These are phyloP conservation scores for Zapornia atra DNA, from an alignment of 2,113 vertebrate genomes.

Conservation along the genomic window DNA sequence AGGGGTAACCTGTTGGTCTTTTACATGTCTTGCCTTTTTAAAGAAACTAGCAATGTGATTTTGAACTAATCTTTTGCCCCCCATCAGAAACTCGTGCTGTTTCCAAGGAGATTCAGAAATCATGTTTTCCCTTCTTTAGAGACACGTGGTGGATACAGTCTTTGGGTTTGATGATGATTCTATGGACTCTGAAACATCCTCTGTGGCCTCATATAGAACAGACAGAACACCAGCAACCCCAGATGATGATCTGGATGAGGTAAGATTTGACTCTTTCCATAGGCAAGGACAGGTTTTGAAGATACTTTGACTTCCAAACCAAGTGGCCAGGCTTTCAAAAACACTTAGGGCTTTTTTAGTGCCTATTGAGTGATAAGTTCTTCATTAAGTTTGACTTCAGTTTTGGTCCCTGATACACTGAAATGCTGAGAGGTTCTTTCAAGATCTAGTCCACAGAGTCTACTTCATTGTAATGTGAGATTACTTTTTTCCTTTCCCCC, in stretches of 20 bases:
- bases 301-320: neutral
- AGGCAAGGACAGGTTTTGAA: neutral
- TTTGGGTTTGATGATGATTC: slow-evolving; percentile 98
- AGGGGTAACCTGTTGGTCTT: neutral
- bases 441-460: neutral
- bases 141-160: slow-evolving; percentile 92
- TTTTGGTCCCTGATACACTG: neutral
- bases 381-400: neutral
- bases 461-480: neutral
- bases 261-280: slow-evolving; percentile 59
- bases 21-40: neutral
- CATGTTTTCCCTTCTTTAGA: slow-evolving; percentile 72
- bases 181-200: slow-evolving; percentile 97
- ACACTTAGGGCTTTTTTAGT: no score
- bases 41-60: neutral
- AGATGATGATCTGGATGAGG: slow-evolving; percentile 92
- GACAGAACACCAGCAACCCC: slow-evolving; percentile 96
- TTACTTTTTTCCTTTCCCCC: neutral
- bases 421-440: neutral
- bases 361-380: neutral
- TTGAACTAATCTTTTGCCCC: neutral
- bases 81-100: neutral
- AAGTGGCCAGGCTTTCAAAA: neutral
- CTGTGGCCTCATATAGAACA: slow-evolving; percentile 92
- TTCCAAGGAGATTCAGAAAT: neutral